phyloP scores from a whole-genome alignment of 2,888 invertebrate genomes.

The Cancer borealis region DNA sequence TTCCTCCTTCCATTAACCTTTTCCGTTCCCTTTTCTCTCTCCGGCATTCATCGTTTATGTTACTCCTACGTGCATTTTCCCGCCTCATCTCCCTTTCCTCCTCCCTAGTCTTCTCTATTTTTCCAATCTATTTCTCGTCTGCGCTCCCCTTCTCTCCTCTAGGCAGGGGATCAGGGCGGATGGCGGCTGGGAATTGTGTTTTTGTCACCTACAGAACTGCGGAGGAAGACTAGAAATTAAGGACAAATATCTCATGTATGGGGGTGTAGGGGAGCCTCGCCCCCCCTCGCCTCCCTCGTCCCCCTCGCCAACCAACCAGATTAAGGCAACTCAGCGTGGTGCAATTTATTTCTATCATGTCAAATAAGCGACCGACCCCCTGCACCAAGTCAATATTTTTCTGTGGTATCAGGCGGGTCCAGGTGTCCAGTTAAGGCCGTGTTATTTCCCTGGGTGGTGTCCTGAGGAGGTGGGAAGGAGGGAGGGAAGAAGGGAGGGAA shows the following conservation, averaged over 20 bases:
- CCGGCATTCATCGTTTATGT: neutral
- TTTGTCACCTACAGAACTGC: conserved; percentile 47
- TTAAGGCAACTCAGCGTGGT: conserved; percentile 58
- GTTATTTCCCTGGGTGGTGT: conserved; percentile 4
- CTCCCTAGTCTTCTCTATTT: neutral
- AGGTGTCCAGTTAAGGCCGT: conserved; percentile 44
- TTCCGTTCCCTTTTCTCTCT: neutral
- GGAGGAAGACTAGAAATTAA: conserved; percentile 51
- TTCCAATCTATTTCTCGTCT: conserved; percentile 23
- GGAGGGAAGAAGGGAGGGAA: neutral
- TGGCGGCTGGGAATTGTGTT: conserved; percentile 47
- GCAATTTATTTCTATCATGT: conserved; percentile 65
- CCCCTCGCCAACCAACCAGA: neutral
- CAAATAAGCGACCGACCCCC: conserved; percentile 53
- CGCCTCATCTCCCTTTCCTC: too few species aligned
- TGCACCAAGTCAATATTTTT: conserved; percentile 58
- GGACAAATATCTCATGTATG: conserved; percentile 51
- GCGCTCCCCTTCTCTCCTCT: neutral
- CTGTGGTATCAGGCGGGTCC: conserved; percentile 42
- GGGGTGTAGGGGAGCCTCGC: neutral
- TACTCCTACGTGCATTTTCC: neutral
- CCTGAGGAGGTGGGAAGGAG: neutral
- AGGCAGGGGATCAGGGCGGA: neutral
- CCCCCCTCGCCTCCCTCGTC: neutral
- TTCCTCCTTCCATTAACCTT: neutral